Evolutionary conservation across 2,113 vertebrate genomes (phyloP).

Genomic region (Hemibates koningsi): DNA sequence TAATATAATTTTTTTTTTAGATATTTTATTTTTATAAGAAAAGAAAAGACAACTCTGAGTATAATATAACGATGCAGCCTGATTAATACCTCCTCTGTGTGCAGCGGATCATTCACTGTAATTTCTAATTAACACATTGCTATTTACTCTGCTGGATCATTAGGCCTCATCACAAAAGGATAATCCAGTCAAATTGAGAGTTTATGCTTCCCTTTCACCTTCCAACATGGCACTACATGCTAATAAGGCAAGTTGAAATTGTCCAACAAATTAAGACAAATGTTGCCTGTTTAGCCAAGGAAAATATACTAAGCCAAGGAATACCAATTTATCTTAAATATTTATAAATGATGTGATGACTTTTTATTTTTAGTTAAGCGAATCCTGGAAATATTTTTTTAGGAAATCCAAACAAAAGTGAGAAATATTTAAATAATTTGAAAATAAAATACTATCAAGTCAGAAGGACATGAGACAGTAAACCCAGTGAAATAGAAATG

Average conservation of each 20-base stretch:
- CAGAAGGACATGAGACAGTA: background rate
- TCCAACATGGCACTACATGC: conserved; percentile 46
- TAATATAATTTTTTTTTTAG: background rate
- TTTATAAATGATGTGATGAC: background rate
- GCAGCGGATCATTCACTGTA: conserved; percentile 63
- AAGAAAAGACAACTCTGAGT: background rate
- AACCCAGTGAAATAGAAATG: background rate
- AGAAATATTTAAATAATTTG: background rate
- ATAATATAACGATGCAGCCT: conserved; percentile 24
- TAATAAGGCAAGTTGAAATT: conserved; percentile 49
- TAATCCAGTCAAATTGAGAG: conserved; percentile 73
- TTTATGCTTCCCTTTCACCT: conserved; percentile 64
- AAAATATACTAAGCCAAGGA: conserved; percentile 8
- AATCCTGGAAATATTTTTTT: background rate
- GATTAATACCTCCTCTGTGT: conserved; percentile 60
- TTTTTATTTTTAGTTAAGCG: background rate
- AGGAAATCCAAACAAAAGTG: background rate
- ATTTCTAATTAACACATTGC: conserved; percentile 76
- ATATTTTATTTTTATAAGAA: background rate
- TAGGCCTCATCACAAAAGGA: conserved; percentile 69
- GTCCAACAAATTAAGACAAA: conserved; percentile 51
- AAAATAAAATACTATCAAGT: background rate
- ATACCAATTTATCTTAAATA: background rate
- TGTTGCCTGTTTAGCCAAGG: conserved; percentile 46
- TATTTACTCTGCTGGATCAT: conserved; percentile 75